phyloP scores from a whole-genome alignment of 2,888 invertebrate species.

The Mesochorus sp. region DNA sequence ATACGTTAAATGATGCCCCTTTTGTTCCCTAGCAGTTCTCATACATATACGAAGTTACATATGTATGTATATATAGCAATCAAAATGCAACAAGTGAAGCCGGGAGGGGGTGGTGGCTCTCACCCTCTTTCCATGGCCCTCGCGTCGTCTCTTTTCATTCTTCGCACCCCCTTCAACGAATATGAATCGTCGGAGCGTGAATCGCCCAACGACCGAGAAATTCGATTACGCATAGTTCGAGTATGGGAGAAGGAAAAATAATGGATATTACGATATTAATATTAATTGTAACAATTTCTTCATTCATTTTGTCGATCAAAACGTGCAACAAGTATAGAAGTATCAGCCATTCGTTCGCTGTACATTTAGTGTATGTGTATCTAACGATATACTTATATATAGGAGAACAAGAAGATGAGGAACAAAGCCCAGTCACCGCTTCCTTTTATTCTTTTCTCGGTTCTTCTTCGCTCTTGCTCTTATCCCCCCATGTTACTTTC shows the following conservation, averaged over 20 bases:
- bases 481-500: too few species aligned
- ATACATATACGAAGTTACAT: not conserved
- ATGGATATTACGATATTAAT: not conserved
- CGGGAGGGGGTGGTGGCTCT: conserved; percentile 63
- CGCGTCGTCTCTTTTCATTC: too few species aligned
- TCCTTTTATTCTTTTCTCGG: conserved; percentile 10
- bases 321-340: too few species aligned
- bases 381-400: too few species aligned
- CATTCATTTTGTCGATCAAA: too few species aligned
- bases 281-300: too few species aligned
- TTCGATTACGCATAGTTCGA: conserved; percentile 14
- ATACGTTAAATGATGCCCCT: not conserved
- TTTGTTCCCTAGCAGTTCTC: not conserved
- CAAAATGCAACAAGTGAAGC: conserved; percentile 79
- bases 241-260: not conserved
- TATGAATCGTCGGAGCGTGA: conserved; percentile 40
- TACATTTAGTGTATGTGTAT: too few species aligned
- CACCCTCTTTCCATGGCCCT: too few species aligned
- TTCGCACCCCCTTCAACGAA: conserved; percentile 33
- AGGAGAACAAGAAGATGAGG: conserved; percentile 29
- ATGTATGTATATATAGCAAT: conserved; percentile 66
- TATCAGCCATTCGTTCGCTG: too few species aligned
- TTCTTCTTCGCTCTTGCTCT: conserved; percentile 19
- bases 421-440: conserved; percentile 62
- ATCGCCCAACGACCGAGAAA: conserved; percentile 41